Evolutionary conservation across 1,140 invertebrate genomes (phyloP).

Genomic region (Drosophila repleta): DNA sequence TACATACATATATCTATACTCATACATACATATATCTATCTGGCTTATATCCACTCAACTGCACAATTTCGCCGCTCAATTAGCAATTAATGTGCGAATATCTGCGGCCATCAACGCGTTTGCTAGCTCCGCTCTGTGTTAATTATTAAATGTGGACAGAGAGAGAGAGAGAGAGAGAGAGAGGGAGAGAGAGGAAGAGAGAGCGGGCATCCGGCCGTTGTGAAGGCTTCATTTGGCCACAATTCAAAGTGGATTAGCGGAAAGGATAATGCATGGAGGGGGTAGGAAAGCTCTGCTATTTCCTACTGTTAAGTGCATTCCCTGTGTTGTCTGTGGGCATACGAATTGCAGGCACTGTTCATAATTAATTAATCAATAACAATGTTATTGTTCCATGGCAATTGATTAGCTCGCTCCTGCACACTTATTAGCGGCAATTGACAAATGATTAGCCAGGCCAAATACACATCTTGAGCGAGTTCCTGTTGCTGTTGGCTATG

Average conservation of each 20-base stretch:
- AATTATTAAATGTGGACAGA: slow-evolving; percentile 60
- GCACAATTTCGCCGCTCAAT: slow-evolving; percentile 22
- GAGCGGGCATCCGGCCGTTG: slow-evolving; percentile 50
- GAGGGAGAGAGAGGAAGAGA: too few species aligned
- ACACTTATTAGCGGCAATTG: slow-evolving; percentile 16
- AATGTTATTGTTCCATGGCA: slow-evolving; percentile 24
- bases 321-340: not conserved
- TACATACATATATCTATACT: not conserved
- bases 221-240: slow-evolving; percentile 35
- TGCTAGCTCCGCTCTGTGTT: slow-evolving; percentile 42
- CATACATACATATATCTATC: not conserved
- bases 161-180: too few species aligned
- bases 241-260: slow-evolving; percentile 57
- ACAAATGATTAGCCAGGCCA: slow-evolving; percentile 20
- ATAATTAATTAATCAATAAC: slow-evolving; percentile 36
- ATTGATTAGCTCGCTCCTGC: slow-evolving; percentile 14
- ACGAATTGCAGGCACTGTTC: slow-evolving; percentile 14
- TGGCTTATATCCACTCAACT: not conserved
- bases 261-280: slow-evolving; percentile 43
- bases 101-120: slow-evolving; percentile 53
- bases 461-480: not conserved
- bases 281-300: not conserved
- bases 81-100: slow-evolving; percentile 52
- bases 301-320: slow-evolving; percentile 4
- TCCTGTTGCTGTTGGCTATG: slow-evolving; percentile 5